Evolutionary conservation across 2,113 vertebrate genomes (phyloP).

Genomic region (Eudorcas thomsonii): DNA sequence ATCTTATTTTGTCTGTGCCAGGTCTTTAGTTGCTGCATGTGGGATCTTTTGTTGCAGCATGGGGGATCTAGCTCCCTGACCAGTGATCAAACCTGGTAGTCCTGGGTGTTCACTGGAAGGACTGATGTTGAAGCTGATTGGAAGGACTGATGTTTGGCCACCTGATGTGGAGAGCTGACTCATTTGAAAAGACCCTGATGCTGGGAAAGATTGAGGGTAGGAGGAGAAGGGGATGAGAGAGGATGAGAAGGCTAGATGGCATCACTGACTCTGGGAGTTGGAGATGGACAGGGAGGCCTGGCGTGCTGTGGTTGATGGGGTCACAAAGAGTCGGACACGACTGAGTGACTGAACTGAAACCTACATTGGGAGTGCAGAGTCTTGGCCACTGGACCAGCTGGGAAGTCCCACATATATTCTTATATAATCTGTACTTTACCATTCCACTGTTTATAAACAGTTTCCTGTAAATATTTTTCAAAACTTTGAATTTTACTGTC

Average conservation of each 20-base stretch:
- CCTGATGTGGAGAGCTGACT: background rate
- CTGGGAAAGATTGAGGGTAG: background rate
- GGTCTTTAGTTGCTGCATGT: background rate
- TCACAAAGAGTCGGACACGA: background rate
- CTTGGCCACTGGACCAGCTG: background rate
- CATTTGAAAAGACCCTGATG: background rate
- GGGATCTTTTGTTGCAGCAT: background rate
- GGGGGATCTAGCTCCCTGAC: background rate
- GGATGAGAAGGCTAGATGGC: background rate
- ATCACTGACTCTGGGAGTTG: background rate
- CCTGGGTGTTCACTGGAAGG: background rate
- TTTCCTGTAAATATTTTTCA: background rate
- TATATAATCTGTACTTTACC: background rate
- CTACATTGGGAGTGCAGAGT: background rate
- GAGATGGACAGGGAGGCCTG: background rate
- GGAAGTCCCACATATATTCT: background rate
- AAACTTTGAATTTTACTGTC: background rate
- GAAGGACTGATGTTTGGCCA: background rate
- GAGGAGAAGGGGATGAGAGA: background rate
- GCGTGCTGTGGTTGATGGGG: background rate
- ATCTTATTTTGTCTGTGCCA: background rate
- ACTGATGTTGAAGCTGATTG: background rate
- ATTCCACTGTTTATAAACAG: background rate
- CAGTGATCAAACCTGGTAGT: background rate
- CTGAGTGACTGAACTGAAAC: background rate